These are phyloP conservation scores for Oxygymnocypris stewartii DNA, from an alignment of 2,113 vertebrate species.

Conservation along the genomic window DNA sequence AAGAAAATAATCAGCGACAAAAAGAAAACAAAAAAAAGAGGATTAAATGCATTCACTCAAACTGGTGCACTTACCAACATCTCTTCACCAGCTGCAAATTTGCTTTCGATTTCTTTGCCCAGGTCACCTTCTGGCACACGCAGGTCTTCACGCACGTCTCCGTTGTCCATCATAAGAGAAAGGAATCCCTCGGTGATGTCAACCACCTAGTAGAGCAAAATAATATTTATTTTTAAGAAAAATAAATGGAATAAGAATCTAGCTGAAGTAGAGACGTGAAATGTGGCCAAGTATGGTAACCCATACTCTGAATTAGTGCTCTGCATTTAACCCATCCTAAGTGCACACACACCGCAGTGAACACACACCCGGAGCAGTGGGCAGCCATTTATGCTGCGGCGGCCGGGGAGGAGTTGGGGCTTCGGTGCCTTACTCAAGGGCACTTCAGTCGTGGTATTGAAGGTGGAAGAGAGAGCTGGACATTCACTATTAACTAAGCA, in stretches of 20 bases:
- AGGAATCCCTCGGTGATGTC: conserved; percentile 93
- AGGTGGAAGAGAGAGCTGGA: too few relatives aligned
- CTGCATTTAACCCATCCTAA: too few relatives aligned
- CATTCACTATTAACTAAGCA: too few relatives aligned
- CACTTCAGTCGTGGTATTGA: too few relatives aligned
- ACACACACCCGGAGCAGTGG: too few relatives aligned
- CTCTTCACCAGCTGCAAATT: conserved; percentile 90
- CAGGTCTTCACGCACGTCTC: conserved; percentile 94
- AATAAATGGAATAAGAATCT: background rate
- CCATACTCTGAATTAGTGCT: too few relatives aligned
- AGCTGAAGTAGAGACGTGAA: background rate
- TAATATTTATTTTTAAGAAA: background rate
- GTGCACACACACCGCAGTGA: too few relatives aligned
- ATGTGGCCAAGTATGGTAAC: too few relatives aligned
- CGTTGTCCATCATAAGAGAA: conserved; percentile 91
- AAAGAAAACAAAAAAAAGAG: background rate
- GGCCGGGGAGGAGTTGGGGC: too few relatives aligned
- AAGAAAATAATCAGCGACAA: background rate
- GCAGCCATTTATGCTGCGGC: too few relatives aligned
- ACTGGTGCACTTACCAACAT: conserved; percentile 80
- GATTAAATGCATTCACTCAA: background rate
- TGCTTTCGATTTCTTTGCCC: conserved; percentile 92
- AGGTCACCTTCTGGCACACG: conserved; percentile 91
- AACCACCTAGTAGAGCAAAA: conserved; percentile 79
- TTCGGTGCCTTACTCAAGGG: too few relatives aligned